Percentiles rank a stretch among this genome's conserved stretches.
Conservation (phyloP, 1,140 invertebrate species). For the Formica selysi region DNA sequence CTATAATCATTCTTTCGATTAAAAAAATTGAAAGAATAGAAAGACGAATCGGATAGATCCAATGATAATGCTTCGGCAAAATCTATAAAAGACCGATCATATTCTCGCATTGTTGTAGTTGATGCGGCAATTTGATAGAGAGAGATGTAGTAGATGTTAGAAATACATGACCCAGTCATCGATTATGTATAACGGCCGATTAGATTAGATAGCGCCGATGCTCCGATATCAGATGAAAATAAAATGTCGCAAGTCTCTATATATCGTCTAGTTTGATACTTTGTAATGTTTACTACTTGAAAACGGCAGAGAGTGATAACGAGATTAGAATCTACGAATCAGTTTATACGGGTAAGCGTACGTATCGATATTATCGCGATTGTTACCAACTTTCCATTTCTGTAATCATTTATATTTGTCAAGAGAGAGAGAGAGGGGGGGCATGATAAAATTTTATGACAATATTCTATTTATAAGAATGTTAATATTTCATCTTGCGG, state of each 20-base stretch:
- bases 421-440: not conserved
- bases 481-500: not conserved
- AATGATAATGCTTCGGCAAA: conserved; percentile 2
- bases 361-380: conserved; percentile 16
- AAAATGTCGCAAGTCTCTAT: conserved; percentile 34
- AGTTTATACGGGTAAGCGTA: conserved; percentile 1
- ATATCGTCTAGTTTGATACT: conserved; percentile 5
- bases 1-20: not conserved
- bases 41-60: not conserved
- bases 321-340: conserved; percentile 47
- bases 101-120: not conserved
- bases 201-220: conserved; percentile 66
- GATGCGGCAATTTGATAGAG: not conserved
- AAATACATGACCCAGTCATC: not conserved
- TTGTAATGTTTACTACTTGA: conserved; percentile 42
- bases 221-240: conserved; percentile 1
- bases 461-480: conserved; percentile 21
- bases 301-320: conserved; percentile 50
- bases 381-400: conserved; percentile 7
- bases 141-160: conserved; percentile 12
- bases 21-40: conserved; percentile 6
- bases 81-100: not conserved
- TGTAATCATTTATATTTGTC: conserved; percentile 16
- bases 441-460: conserved; percentile 4
- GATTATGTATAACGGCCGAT: conserved; percentile 58